Evolutionary conservation across 2,113 vertebrate genomes (phyloP).

Genomic region (Oostethus manadensis): DNA sequence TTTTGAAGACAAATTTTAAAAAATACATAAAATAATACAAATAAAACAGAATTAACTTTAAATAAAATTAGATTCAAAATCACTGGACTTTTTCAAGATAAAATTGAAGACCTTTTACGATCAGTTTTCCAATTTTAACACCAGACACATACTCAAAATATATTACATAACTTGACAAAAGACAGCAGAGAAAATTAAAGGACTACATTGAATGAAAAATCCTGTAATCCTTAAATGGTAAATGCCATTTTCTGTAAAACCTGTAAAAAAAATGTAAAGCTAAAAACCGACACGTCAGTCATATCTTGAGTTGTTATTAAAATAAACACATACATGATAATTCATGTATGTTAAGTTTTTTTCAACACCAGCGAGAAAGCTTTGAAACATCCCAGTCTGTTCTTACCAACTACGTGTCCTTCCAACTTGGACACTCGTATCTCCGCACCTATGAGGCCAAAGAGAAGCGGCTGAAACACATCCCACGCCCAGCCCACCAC

Average conservation of each 20-base stretch:
- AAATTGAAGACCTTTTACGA: not conserved
- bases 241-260: not conserved
- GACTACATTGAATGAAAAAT: not conserved
- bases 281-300: not conserved
- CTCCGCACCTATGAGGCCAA: constrained; percentile 91
- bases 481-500: constrained; percentile 81
- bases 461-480: constrained; percentile 90
- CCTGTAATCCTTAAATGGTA: not conserved
- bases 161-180: no score
- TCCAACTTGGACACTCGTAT: constrained; percentile 79
- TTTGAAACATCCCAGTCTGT: constrained; percentile 1
- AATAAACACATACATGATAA: not conserved
- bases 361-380: not conserved
- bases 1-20: no score
- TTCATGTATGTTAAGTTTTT: not conserved
- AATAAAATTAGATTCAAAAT: no score
- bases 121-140: not conserved
- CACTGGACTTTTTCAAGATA: not conserved
- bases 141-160: not conserved
- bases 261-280: not conserved
- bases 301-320: not conserved
- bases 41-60: no score
- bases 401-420: constrained; percentile 84
- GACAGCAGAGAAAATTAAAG: not conserved
- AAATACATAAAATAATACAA: no score